Evolutionary conservation across 2,888 invertebrate species (phyloP).

Genomic region (Xanthorhoe spadicearia): DNA sequence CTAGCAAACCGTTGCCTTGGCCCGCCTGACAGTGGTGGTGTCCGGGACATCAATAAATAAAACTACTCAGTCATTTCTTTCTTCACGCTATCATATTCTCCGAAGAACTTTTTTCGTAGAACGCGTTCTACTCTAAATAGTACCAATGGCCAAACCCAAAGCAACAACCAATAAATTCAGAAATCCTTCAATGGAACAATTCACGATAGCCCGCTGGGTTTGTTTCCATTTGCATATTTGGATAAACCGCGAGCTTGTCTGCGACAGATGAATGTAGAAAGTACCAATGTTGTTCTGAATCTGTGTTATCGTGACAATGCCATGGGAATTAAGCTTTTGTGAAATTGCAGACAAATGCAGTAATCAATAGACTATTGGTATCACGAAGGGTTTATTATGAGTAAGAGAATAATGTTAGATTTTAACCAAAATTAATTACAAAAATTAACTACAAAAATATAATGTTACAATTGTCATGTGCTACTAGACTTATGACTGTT

Average conservation of each 20-base stretch:
- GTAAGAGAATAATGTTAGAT: neutral
- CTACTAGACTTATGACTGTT: too few species aligned
- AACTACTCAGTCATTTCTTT: too few species aligned
- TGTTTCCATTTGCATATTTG: constrained; percentile 27
- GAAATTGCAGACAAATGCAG: constrained; percentile 23
- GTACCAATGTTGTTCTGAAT: constrained; percentile 32
- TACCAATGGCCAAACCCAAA: neutral
- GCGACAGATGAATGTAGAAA: constrained; percentile 25
- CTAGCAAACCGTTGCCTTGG: too few species aligned
- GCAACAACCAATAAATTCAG: constrained; percentile 9
- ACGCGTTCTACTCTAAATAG: too few species aligned
- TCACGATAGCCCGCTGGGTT: constrained; percentile 22
- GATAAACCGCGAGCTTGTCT: constrained; percentile 4
- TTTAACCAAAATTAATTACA: neutral
- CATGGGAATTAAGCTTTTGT: constrained; percentile 37
- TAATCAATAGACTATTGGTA: neutral
- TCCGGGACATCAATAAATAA: too few species aligned
- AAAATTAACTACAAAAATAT: neutral
- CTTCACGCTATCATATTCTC: too few species aligned
- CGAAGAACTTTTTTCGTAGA: too few species aligned
- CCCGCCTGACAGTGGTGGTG: too few species aligned
- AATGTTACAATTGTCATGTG: too few species aligned
- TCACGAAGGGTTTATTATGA: neutral
- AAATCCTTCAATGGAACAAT: constrained; percentile 15
- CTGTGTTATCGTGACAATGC: constrained; percentile 42